Conservation (phyloP, 2,888 invertebrate species). For the Diadegma fenestrale region DNA sequence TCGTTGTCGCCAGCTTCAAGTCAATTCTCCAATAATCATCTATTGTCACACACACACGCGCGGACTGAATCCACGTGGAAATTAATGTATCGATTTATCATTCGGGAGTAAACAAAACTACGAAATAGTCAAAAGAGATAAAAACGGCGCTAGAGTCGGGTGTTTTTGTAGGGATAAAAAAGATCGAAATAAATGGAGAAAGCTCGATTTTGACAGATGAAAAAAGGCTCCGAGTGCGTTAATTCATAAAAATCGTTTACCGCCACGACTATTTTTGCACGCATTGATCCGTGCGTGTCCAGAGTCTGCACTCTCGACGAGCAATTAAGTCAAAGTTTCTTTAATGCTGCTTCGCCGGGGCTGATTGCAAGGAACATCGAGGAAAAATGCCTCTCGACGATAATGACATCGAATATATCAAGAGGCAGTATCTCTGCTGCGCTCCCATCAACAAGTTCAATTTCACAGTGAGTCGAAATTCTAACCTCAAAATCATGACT, state of each 20-base stretch:
- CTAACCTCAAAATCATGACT: background rate
- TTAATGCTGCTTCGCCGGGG: background rate
- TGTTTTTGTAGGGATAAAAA: background rate
- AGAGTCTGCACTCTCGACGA: background rate
- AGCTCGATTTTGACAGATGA: background rate
- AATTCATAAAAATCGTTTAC: background rate
- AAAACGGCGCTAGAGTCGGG: background rate
- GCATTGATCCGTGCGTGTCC: too few relatives aligned
- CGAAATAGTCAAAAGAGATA: background rate
- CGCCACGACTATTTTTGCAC: background rate
- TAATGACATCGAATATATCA: conserved; percentile 66
- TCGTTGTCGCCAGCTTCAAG: background rate
- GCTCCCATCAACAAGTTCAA: conserved; percentile 76
- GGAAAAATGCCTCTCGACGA: conserved; percentile 44
- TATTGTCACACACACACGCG: background rate
- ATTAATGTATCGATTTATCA: conserved; percentile 17
- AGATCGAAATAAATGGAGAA: background rate
- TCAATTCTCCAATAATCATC: background rate
- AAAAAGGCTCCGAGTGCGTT: background rate
- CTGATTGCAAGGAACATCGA: background rate
- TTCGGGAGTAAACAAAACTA: conserved; percentile 3
- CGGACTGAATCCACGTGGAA: conserved; percentile 23
- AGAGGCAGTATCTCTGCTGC: conserved; percentile 79
- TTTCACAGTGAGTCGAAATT: conserved; percentile 72
- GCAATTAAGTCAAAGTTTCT: background rate